Percentiles rank a stretch among this genome's conserved stretches.
Evolutionary conservation across 2,113 vertebrate genomes (phyloP).

Genomic region (Albula glossodonta): DNA sequence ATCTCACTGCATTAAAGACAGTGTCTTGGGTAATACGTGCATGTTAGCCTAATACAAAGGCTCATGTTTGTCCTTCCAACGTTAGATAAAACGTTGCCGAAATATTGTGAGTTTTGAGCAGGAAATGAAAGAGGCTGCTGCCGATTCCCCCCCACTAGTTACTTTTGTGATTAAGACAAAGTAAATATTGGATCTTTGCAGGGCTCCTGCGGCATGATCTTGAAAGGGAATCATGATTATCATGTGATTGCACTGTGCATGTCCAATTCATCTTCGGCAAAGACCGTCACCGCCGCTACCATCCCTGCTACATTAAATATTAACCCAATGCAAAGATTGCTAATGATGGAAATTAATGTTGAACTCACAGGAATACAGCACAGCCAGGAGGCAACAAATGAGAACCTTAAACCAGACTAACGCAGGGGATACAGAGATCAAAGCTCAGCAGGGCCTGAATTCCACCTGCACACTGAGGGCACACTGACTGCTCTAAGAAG

Average conservation of each 20-base stretch:
- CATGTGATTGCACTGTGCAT: not conserved
- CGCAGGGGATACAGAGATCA: conserved; percentile 32
- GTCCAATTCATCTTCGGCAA: conserved; percentile 33
- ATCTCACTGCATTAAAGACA: not conserved
- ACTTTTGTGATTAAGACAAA: not conserved
- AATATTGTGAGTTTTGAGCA: conserved; percentile 5
- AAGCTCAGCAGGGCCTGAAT: conserved; percentile 33
- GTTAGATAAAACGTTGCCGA: not conserved
- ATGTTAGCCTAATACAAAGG: not conserved
- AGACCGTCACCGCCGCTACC: conserved; percentile 17
- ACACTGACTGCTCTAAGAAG: not conserved
- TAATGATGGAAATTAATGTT: conserved; percentile 19
- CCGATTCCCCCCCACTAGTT: not conserved
- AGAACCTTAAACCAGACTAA: conserved; percentile 35
- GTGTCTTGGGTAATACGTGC: not conserved
- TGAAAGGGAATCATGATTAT: conserved; percentile 14
- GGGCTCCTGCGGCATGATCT: not conserved
- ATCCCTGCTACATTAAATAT: not conserved
- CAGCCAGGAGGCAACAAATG: conserved; percentile 15
- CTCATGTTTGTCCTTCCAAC: not conserved
- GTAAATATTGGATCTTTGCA: conserved; percentile 6
- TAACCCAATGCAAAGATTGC: conserved; percentile 18
- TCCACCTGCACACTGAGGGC: conserved; percentile 36
- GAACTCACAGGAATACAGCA: conserved; percentile 36
- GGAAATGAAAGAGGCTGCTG: not conserved